Percentiles rank a stretch among this genome's conserved stretches.
Evolutionary conservation across 2,113 vertebrate genomes (phyloP).

Genomic region (Odocoileus virginianus): DNA sequence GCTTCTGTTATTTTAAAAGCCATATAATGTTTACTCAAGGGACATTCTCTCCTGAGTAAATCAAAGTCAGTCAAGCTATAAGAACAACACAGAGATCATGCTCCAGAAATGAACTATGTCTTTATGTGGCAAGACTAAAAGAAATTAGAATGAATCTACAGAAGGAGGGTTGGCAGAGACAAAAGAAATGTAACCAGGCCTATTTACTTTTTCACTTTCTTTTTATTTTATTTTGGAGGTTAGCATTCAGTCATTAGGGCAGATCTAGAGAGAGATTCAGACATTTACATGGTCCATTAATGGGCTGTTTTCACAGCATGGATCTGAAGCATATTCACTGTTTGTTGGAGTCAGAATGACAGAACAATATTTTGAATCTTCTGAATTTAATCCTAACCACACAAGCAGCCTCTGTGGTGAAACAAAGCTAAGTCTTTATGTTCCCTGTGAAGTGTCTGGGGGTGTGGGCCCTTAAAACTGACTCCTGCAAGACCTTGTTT

Average conservation of each 20-base stretch:
- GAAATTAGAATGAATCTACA: slow-evolving; percentile 12
- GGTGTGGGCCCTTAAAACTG: background rate
- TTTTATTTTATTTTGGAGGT: background rate
- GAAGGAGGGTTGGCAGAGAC: background rate
- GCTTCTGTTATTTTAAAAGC: slow-evolving; percentile 65
- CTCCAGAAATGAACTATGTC: background rate
- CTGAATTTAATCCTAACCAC: background rate
- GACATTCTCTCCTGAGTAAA: slow-evolving; percentile 41
- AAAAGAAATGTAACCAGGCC: background rate
- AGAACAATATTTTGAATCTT: slow-evolving; percentile 3
- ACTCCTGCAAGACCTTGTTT: background rate
- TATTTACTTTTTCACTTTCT: background rate
- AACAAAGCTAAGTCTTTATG: background rate
- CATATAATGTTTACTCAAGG: slow-evolving; percentile 58
- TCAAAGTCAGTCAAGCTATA: slow-evolving; percentile 18
- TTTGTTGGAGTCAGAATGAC: background rate
- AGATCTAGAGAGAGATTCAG: background rate
- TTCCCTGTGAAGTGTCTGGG: background rate
- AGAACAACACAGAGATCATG: slow-evolving; percentile 18
- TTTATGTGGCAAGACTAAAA: background rate
- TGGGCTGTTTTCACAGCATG: background rate
- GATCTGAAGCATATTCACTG: background rate
- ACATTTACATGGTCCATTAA: background rate
- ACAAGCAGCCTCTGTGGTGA: background rate
- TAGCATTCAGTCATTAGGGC: background rate